Evolutionary conservation across 2,888 invertebrate genomes (phyloP).

Genomic region (Drosophila algonquin): DNA sequence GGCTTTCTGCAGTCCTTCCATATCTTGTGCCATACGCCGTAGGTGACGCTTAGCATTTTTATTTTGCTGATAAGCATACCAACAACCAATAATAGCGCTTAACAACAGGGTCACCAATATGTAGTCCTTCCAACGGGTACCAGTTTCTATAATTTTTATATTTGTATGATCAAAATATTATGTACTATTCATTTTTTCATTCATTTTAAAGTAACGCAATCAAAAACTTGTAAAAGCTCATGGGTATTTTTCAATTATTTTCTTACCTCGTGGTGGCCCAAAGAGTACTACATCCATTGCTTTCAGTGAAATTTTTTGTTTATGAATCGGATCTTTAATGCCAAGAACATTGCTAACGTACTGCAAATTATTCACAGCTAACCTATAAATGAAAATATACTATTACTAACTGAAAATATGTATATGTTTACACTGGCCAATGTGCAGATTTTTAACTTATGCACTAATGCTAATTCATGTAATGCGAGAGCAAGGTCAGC

Average conservation of each 20-base stretch:
- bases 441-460: too few relatives aligned
- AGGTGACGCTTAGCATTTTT: conserved; percentile 94
- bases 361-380: conserved; percentile 97
- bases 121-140: conserved; percentile 94
- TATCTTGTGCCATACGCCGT: conserved; percentile 95
- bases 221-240: too few relatives aligned
- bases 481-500: too few relatives aligned
- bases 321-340: conserved; percentile 98
- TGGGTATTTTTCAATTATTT: neutral
- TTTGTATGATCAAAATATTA: neutral
- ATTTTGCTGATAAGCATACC: conserved; percentile 96
- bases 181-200: too few relatives aligned
- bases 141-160: conserved; percentile 86
- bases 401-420: neutral
- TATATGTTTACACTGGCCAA: too few relatives aligned
- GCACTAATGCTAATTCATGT: too few relatives aligned
- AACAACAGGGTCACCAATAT: conserved; percentile 92
- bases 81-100: conserved; percentile 93
- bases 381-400: conserved; percentile 85
- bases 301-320: conserved; percentile 97
- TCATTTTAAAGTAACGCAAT: too few relatives aligned
- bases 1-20: conserved; percentile 95
- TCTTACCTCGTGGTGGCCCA: conserved; percentile 97
- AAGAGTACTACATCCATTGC: conserved; percentile 99
- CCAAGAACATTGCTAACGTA: conserved; percentile 94